Conservation (phyloP, 2,113 vertebrate species). For the Leucopsar rothschildi region DNA sequence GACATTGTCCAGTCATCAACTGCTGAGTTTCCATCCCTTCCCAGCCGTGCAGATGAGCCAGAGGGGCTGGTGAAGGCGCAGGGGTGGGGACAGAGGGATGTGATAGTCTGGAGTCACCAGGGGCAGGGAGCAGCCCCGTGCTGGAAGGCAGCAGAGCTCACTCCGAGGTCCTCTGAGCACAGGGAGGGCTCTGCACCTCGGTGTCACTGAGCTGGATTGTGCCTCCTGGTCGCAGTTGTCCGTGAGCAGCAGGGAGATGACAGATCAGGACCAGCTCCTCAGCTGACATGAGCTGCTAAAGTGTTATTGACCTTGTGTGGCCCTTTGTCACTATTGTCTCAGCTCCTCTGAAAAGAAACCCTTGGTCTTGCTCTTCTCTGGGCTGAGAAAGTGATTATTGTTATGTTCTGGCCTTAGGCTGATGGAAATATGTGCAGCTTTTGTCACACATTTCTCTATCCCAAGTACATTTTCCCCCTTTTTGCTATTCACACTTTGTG, state of each 20-base stretch:
- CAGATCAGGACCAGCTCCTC: conserved; percentile 12
- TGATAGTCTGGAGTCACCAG: background rate
- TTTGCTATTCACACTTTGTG: background rate
- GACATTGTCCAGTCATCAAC: background rate
- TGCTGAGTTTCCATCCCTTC: background rate
- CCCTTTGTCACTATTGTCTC: conserved; percentile 34
- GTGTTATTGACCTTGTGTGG: conserved; percentile 35
- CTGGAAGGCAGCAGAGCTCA: background rate
- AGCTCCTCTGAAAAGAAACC: conserved; percentile 16
- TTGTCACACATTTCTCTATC: background rate
- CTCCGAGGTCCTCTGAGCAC: background rate
- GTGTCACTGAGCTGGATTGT: background rate
- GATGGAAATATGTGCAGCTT: conserved; percentile 24
- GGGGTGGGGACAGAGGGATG: background rate
- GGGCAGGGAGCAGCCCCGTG: background rate
- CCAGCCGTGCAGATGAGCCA: background rate
- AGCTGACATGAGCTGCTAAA: background rate
- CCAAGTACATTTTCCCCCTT: background rate
- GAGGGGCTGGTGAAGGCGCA: background rate
- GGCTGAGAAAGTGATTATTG: conserved; percentile 33
- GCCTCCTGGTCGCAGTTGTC: background rate
- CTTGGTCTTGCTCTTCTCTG: background rate
- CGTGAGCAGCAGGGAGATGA: conserved; percentile 5
- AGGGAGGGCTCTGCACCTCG: background rate
- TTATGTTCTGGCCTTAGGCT: background rate